Evolutionary conservation across 2,888 invertebrate species (phyloP), one percentile per base, ranked within the genome.

Genomic region (Venustoraphidia nigricollis): DNA sequence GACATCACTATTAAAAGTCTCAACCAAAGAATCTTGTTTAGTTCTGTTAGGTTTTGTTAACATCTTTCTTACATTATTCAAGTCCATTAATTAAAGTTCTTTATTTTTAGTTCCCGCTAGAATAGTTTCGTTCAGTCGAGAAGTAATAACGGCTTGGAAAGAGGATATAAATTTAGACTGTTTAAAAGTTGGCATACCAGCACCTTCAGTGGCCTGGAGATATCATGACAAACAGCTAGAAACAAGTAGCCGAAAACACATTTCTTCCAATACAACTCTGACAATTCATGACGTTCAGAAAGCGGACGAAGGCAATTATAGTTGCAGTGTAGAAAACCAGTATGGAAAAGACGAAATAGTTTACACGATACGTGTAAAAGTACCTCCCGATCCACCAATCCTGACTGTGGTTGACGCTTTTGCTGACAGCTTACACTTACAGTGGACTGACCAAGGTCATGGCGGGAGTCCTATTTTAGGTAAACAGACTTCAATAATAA

Each of bases 231-330:
- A 79, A 49, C 70, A 76, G 10, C 69, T 89, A 55, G 86, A 87
- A 60, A 79, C 82, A 2, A 81, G 79, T 36, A 65, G 81, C 43
- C 66, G 81, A 52, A 73, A 81, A 63, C 76, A 80, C 53, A 73
- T 84, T 50, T 71, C 77, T 48, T 68, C 69, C 57, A 79, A 88
- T 57, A 86, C 86, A 1, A 83, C 86, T 2, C 69, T 90, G 27
- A 75, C 81, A 45, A 82, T 90, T 53, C 78, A 81, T 64, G 87
- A 83, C 54, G 70, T 85, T 5, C 86, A 88, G 62, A 81, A 81
- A 55, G 78, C 79, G 17, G 92, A 93, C 65, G 85, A 85, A 56
- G 91, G 89, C 10, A 92, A 92, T 68, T 94, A 92, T 66, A 88
- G 90, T 0, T 94, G 93, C 62, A 71, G 75, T 36, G 90, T 90